phyloP scores from a whole-genome alignment of 1,140 invertebrate genomes.

The Aphidius gifuensis region DNA sequence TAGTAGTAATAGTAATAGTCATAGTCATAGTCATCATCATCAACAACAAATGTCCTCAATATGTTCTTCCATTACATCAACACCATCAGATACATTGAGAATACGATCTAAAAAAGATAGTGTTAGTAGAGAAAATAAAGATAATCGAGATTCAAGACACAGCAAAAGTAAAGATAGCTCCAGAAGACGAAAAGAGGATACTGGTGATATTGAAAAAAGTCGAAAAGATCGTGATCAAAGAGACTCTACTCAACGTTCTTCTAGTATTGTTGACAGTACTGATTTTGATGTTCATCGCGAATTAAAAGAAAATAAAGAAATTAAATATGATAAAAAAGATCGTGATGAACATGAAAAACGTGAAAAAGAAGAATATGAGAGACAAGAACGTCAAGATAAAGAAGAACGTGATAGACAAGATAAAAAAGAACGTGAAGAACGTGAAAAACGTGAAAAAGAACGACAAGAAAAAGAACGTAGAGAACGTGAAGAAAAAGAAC shows the following conservation, averaged over 20 bases:
- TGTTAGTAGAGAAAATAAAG: constrained; percentile 34
- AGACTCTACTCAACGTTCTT: constrained; percentile 27
- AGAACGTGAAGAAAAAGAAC: constrained; percentile 44
- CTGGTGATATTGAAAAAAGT: constrained; percentile 29
- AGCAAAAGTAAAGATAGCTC: constrained; percentile 40
- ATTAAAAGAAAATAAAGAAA: constrained; percentile 32
- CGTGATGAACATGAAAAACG: constrained; percentile 44
- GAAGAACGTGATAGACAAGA: constrained; percentile 31
- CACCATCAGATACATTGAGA: constrained; percentile 15
- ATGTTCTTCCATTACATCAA: constrained; percentile 16
- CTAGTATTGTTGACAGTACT: constrained; percentile 8
- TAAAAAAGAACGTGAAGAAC: constrained; percentile 41
- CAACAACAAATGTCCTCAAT: not conserved
- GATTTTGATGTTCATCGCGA: constrained; percentile 32
- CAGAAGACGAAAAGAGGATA: constrained; percentile 43
- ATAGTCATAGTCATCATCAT: constrained; percentile 20
- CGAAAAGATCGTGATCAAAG: constrained; percentile 47
- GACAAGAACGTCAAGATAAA: constrained; percentile 51
- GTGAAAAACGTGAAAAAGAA: constrained; percentile 41
- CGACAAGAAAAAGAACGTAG: constrained; percentile 46
- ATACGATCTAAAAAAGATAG: constrained; percentile 25
- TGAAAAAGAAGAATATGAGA: constrained; percentile 42
- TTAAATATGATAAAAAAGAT: constrained; percentile 46
- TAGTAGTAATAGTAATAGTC: constrained; percentile 22
- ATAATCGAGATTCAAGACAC: constrained; percentile 41